phyloP scores from a whole-genome alignment of 2,113 vertebrate genomes.

The Apteryx mantelli region DNA sequence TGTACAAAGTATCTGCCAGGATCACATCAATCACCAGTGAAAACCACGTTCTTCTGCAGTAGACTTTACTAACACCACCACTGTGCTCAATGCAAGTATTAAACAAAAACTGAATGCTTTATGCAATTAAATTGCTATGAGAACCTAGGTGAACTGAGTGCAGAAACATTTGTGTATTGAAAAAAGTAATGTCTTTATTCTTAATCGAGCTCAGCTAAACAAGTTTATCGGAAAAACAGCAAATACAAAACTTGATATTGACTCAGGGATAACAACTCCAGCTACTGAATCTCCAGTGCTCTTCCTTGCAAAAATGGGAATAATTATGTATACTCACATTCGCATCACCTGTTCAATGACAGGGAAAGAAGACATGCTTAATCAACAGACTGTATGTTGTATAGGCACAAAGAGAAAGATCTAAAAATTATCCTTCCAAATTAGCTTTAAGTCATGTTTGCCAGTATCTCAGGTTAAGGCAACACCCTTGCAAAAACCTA shows the following conservation, averaged over 20 bases:
- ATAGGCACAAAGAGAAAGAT: not conserved
- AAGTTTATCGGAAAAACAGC: not conserved
- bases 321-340: not conserved
- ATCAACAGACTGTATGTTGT: not conserved
- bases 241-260: not conserved
- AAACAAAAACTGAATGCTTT: not conserved
- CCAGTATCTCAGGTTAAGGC: not conserved
- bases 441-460: not conserved
- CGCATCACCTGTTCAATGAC: not conserved
- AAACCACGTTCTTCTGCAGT: not conserved
- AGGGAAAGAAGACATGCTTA: not conserved
- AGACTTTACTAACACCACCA: not conserved
- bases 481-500: not conserved
- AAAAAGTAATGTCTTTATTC: not conserved
- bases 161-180: not conserved
- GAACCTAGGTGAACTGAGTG: not conserved
- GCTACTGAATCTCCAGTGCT: not conserved
- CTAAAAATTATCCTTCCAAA: not conserved
- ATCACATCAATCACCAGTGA: not conserved
- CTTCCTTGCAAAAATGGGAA: not conserved
- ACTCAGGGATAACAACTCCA: slow-evolving; percentile 1
- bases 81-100: not conserved
- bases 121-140: not conserved
- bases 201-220: not conserved
- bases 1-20: not conserved